Evolutionary conservation across 2,888 invertebrate species (phyloP).

Genomic region (Hedychridium roseum): DNA sequence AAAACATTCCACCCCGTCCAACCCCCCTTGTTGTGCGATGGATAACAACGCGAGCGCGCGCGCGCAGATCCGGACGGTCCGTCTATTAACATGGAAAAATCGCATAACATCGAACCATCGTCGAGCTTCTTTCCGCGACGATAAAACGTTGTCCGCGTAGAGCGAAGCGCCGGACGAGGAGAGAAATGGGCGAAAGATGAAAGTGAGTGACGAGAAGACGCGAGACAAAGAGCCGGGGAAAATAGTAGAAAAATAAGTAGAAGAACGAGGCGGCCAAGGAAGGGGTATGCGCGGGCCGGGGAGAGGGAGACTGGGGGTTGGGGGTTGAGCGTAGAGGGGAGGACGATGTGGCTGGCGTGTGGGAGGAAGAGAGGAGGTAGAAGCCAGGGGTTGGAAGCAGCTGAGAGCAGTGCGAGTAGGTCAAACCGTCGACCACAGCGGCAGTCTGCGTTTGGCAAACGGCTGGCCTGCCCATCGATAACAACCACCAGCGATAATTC

Average conservation of each 20-base stretch:
- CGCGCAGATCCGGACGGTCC: too few species aligned
- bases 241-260: neutral
- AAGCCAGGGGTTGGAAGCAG: slow-evolving; percentile 56
- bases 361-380: slow-evolving; percentile 17
- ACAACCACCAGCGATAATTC: slow-evolving; percentile 5
- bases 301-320: too few species aligned
- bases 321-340: slow-evolving; percentile 3
- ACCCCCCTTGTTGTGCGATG: too few species aligned
- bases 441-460: slow-evolving; percentile 55
- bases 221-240: too few species aligned
- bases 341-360: neutral
- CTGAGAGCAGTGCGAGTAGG: slow-evolving; percentile 61
- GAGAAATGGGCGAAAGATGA: neutral
- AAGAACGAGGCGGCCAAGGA: neutral
- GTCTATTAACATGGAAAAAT: too few species aligned
- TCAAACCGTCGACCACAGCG: slow-evolving; percentile 56
- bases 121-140: too few species aligned
- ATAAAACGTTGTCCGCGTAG: too few species aligned
- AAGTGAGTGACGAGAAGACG: neutral
- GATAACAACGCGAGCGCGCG: too few species aligned
- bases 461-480: slow-evolving; percentile 42
- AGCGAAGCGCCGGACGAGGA: neutral
- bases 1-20: too few species aligned
- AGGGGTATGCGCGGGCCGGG: too few species aligned
- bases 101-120: too few species aligned